Evolutionary conservation across 2,888 invertebrate species (phyloP).

Genomic region (Habroteleia sp.): DNA sequence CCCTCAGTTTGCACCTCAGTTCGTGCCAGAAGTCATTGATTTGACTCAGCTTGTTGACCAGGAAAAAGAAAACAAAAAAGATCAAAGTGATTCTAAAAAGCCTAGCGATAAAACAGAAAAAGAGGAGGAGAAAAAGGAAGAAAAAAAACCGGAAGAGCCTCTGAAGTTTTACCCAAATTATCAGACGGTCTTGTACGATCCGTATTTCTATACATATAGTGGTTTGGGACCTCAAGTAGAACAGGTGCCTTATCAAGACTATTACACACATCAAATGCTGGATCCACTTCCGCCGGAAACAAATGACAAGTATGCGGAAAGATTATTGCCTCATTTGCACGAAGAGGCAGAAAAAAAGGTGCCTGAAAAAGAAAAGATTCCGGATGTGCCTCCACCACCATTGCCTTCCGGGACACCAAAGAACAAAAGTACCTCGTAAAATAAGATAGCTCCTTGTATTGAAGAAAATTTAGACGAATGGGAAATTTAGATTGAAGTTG

Average conservation of each 20-base stretch:
- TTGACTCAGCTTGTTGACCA: constrained; percentile 27
- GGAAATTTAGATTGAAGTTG: too few relatives aligned
- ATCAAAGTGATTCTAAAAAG: neutral
- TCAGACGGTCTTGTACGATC: constrained; percentile 75
- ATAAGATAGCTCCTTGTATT: constrained; percentile 11
- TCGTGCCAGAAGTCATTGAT: constrained; percentile 68
- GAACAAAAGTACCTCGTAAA: constrained; percentile 1
- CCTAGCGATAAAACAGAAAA: neutral
- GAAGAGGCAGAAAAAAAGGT: constrained; percentile 64
- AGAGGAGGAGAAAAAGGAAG: constrained; percentile 25
- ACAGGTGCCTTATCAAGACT: constrained; percentile 72
- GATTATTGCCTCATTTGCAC: constrained; percentile 67
- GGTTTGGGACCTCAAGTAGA: constrained; percentile 70
- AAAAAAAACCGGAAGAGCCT: constrained; percentile 57
- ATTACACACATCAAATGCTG: constrained; percentile 69
- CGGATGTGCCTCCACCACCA: constrained; percentile 57
- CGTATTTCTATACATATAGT: constrained; percentile 75
- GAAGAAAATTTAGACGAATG: too few relatives aligned
- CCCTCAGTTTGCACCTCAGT: constrained; percentile 71
- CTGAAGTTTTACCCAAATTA: constrained; percentile 76
- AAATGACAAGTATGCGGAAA: constrained; percentile 58
- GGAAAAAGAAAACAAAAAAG: neutral
- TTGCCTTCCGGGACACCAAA: constrained; percentile 29
- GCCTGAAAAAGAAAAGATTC: constrained; percentile 37
- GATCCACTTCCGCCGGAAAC: constrained; percentile 70